phyloP scores from a whole-genome alignment of 2,113 vertebrate species.

The Gymnobelideus leadbeateri region DNA sequence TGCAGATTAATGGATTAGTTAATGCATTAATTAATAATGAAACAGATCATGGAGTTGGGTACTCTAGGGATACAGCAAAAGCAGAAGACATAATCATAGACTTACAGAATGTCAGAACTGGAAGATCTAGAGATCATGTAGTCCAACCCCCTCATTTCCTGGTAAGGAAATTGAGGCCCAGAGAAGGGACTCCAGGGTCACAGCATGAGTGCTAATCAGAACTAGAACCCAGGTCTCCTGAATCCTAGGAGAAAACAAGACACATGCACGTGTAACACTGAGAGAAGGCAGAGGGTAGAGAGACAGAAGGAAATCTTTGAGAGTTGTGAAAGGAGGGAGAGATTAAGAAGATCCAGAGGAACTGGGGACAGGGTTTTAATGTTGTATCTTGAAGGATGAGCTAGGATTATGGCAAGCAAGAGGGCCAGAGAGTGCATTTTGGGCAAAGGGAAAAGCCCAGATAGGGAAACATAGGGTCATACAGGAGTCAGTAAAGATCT shows the following conservation, averaged over 20 bases:
- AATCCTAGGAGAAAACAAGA: not conserved
- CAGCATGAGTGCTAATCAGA: not conserved
- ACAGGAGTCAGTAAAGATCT: not conserved
- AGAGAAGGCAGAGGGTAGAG: not conserved
- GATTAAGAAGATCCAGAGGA: not conserved
- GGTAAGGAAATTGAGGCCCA: slow-evolving; percentile 20
- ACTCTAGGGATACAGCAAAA: not conserved
- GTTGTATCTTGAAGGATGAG: not conserved
- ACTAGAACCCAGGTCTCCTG: not conserved
- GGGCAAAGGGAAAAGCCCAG: not conserved
- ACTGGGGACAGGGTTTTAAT: not conserved
- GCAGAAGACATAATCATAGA: not conserved
- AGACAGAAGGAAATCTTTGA: not conserved
- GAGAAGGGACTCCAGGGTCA: not conserved
- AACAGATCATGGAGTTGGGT: not conserved
- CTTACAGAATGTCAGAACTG: not conserved
- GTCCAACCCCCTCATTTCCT: not conserved
- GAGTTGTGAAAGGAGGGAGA: not conserved
- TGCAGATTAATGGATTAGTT: too few relatives aligned
- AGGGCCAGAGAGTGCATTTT: not conserved
- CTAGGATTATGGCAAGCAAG: not conserved
- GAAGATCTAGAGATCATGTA: not conserved
- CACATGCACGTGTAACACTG: not conserved
- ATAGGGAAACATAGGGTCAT: not conserved
- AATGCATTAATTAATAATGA: too few relatives aligned